Conservation (phyloP, 2,888 invertebrate genomes). For the Ernsta delagoae region DNA sequence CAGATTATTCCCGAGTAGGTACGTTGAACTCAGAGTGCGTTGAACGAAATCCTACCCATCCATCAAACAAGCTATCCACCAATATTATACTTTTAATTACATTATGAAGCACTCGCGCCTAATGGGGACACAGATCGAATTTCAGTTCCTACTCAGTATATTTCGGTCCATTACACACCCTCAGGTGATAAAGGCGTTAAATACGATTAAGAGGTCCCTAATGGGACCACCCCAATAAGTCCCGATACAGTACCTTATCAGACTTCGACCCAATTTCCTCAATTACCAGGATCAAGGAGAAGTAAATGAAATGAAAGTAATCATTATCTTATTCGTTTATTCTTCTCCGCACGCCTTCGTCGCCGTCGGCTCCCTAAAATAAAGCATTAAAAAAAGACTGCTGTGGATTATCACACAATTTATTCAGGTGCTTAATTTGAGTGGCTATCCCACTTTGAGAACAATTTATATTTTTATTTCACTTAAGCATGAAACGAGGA, state of each 20-base stretch:
- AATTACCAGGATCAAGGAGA: slow-evolving; percentile 81
- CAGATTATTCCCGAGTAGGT: too few relatives aligned
- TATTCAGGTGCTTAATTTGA: slow-evolving; percentile 85
- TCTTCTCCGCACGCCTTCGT: slow-evolving; percentile 64
- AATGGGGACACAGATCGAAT: slow-evolving; percentile 24
- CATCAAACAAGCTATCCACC: background rate
- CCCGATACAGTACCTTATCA: slow-evolving; percentile 73
- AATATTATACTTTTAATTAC: slow-evolving; percentile 9
- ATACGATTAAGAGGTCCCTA: slow-evolving; percentile 78
- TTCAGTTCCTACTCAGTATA: slow-evolving; percentile 40
- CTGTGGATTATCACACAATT: slow-evolving; percentile 83
- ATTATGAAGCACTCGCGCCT: background rate
- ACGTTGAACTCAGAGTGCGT: too few relatives aligned
- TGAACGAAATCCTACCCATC: background rate
- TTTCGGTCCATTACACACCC: slow-evolving; percentile 72
- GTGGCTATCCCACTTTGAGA: slow-evolving; percentile 77
- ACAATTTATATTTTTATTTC: slow-evolving; percentile 83
- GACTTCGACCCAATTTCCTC: slow-evolving; percentile 80
- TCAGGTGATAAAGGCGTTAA: slow-evolving; percentile 80
- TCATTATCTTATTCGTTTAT: slow-evolving; percentile 81
- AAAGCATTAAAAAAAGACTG: slow-evolving; percentile 81
- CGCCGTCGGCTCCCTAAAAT: slow-evolving; percentile 66
- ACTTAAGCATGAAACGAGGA: slow-evolving; percentile 68
- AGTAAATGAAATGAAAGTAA: slow-evolving; percentile 82
- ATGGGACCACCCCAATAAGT: slow-evolving; percentile 69